A percentile compares a stretch with the other conserved stretches of the same genome.
Conservation (phyloP, 2,797 vertebrate genomes). For the Phylloscopus collybita region DNA sequence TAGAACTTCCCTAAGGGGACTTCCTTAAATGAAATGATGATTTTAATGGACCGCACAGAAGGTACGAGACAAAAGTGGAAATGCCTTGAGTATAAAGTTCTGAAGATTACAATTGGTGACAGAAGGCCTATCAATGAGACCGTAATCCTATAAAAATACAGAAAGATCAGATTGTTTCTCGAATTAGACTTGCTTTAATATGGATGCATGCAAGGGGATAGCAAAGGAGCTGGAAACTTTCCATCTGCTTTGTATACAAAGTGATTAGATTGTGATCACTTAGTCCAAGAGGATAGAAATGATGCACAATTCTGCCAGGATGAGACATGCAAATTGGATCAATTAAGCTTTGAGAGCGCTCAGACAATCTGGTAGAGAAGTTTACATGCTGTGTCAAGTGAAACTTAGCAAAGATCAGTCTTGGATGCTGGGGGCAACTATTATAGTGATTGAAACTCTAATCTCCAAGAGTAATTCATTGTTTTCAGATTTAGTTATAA, state of each 20-base stretch:
- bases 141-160: conserved; percentile 54
- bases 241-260: conserved; percentile 66
- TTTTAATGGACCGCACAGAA: conserved; percentile 46
- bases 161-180: conserved; percentile 32
- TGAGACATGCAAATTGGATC: conserved; percentile 71
- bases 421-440: conserved; percentile 12
- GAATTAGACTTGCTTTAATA: conserved; percentile 46
- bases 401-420: conserved; percentile 60
- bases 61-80: conserved; percentile 36
- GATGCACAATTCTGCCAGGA: conserved; percentile 53
- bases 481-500: not conserved
- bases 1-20: not conserved
- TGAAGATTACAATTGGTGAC: conserved; percentile 31
- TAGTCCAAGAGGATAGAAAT: conserved; percentile 59
- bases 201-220: conserved; percentile 12
- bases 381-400: conserved; percentile 61
- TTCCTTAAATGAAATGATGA: conserved; percentile 13
- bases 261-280: conserved; percentile 63
- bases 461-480: conserved; percentile 18
- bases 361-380: conserved; percentile 66
- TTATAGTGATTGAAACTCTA: conserved; percentile 30
- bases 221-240: conserved; percentile 53
- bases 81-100: conserved; percentile 41
- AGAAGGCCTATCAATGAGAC: conserved; percentile 66
- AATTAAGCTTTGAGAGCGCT: conserved; percentile 62